Percentiles rank a stretch among this genome's conserved stretches.
Conservation (phyloP, 2,797 vertebrate species). For the Neomorphus geoffroyi region DNA sequence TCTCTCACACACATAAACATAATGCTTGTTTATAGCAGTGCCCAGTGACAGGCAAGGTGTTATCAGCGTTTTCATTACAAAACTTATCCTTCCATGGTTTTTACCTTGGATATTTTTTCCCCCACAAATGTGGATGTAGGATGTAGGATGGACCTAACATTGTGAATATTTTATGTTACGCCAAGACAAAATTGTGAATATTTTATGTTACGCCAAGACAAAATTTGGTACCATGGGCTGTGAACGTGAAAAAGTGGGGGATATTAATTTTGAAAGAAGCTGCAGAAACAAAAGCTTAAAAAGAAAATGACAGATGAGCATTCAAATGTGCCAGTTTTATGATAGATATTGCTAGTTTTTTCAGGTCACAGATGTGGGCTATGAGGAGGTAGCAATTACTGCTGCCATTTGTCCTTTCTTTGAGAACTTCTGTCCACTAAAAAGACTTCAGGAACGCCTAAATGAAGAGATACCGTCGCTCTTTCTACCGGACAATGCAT, state of each 20-base stretch:
- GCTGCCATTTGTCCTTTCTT: not conserved
- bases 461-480: not conserved
- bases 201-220: conserved; percentile 6
- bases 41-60: conserved; percentile 9
- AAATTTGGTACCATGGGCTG: conserved; percentile 42
- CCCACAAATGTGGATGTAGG: not conserved
- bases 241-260: conserved; percentile 10
- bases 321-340: not conserved
- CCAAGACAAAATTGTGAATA: conserved; percentile 52
- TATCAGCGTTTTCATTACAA: conserved; percentile 55
- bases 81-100: conserved; percentile 46
- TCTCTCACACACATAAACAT: conserved; percentile 1
- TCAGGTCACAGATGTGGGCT: not conserved
- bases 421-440: not conserved
- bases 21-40: conserved; percentile 26
- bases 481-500: not conserved
- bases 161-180: conserved; percentile 25
- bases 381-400: not conserved
- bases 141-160: conserved; percentile 15
- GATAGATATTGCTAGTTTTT: not conserved
- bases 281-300: conserved; percentile 32
- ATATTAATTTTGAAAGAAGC: conserved; percentile 23
- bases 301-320: not conserved
- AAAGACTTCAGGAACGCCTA: not conserved
- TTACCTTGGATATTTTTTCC: not conserved